Evolutionary conservation across 2,797 vertebrate genomes (phyloP), one percentile per base, ranked within the genome.

Genomic region (Anableps anableps): DNA sequence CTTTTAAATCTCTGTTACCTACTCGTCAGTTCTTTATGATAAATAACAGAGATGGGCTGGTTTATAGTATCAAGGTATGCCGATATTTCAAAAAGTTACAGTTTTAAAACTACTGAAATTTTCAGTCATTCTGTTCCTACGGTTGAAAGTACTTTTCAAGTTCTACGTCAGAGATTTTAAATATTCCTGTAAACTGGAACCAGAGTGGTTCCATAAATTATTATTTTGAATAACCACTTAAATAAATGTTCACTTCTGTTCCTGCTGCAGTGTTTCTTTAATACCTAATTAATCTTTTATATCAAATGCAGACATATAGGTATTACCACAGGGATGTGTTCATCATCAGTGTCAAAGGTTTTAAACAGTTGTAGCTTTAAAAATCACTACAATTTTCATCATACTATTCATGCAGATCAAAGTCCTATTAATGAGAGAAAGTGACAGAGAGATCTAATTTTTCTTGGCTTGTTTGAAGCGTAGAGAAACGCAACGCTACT

Each of bases 1-100:
- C 78, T 76, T 64, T 70, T 50, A 75, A 48, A 74, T 60, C n/a
- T 86, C 81, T 75, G 73, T 78, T 77, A 64, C 76, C 75, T 64
- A 38, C 71, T 70, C 55, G 53, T 79, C 82, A 64, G 62, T 38
- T 34, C 53, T 43, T 73, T 76, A 85, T 76, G 71, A 88, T 72
- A 77, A 86, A 53, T 80, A 78, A 72, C 64, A 70, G 75, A 41
- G 21, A 68, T 71, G 13, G 41, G 38, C 62, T 10, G 34, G 19
- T 10, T 66, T 10, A 8, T 21, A 5, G 11, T 43, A n/a, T 43
- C 41, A 43, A 45, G 13, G 23, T 70, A 36, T 36, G 11, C 17
- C 23, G 26, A 68, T 68, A 68, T 41, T 26, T 26, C 34, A 14
- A 41, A 5, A 41, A 26, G 21, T 41, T 68, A 21, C 1, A 5